Conservation (phyloP, 1,140 invertebrate genomes). For the Hypothenemus hampei region DNA sequence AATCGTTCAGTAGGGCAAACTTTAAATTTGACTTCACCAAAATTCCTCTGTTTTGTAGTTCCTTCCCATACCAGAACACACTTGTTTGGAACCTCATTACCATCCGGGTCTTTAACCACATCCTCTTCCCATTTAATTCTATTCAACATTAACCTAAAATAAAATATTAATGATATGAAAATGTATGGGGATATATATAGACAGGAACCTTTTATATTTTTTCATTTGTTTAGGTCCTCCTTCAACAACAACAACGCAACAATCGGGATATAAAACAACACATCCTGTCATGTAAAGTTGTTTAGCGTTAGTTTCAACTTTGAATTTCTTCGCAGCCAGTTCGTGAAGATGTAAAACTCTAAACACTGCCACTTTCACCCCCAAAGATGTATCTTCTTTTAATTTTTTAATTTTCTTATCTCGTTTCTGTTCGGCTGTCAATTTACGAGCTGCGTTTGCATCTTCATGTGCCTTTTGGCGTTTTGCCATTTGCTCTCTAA, state of each 20-base stretch:
- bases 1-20: constrained; percentile 90
- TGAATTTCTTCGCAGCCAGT: constrained; percentile 94
- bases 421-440: constrained; percentile 89
- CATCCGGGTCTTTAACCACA: constrained; percentile 71
- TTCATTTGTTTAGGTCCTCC: constrained; percentile 96
- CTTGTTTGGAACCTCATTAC: constrained; percentile 75
- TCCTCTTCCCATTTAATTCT: constrained; percentile 98
- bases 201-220: constrained; percentile 73
- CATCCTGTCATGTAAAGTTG: constrained; percentile 95
- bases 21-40: constrained; percentile 94
- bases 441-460: constrained; percentile 88
- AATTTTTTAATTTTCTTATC: constrained; percentile 93
- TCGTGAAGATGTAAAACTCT: constrained; percentile 84
- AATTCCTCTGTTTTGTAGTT: constrained; percentile 76
- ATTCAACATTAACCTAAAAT: constrained; percentile 78
- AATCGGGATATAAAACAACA: constrained; percentile 90
- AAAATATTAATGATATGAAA: constrained; percentile 1
- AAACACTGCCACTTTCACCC: constrained; percentile 90
- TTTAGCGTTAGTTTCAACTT: constrained; percentile 96
- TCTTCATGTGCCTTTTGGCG: constrained; percentile 92
- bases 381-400: constrained; percentile 82
- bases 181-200: neutral
- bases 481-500: constrained; percentile 97
- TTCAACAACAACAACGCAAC: constrained; percentile 96
- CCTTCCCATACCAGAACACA: constrained; percentile 93